Conservation (phyloP, 2,888 invertebrate species). For the Catonia carolina region DNA sequence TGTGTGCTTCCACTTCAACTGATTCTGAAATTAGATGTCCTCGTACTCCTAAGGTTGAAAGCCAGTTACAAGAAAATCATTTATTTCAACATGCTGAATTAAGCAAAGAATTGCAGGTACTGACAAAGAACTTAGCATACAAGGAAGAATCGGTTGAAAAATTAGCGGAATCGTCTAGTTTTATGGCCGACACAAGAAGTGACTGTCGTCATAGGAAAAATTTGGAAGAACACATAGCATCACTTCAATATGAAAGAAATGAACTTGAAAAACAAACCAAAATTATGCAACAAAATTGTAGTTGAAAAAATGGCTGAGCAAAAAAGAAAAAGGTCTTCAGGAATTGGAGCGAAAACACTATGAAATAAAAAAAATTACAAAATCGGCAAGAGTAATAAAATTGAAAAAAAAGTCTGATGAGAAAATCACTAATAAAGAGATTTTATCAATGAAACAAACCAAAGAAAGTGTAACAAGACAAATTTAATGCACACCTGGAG, state of each 20-base stretch:
- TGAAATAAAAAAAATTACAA: constrained; percentile 64
- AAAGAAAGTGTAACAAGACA: too few species aligned
- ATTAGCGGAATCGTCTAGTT: constrained; percentile 51
- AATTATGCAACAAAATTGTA: constrained; percentile 50
- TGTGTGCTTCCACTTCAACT: constrained; percentile 27
- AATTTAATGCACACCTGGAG: too few species aligned
- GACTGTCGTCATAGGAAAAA: constrained; percentile 55
- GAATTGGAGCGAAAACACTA: constrained; percentile 65
- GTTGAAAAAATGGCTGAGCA: constrained; percentile 46
- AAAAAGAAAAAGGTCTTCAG: constrained; percentile 66
- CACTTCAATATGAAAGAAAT: constrained; percentile 66
- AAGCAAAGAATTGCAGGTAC: constrained; percentile 47
- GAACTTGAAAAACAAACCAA: constrained; percentile 62
- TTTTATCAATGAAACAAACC: too few species aligned
- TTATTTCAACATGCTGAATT: constrained; percentile 59
- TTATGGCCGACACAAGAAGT: constrained; percentile 45
- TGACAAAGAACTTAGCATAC: constrained; percentile 61
- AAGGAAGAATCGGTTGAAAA: constrained; percentile 60
- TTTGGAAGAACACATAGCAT: constrained; percentile 60
- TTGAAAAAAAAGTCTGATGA: constrained; percentile 73
- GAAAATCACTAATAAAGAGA: constrained; percentile 64
- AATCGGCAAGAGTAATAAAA: constrained; percentile 58
- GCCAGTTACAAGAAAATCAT: constrained; percentile 57
- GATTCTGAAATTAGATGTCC: constrained; percentile 43
- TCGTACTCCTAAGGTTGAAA: constrained; percentile 42